These are phyloP conservation scores for Sinocyclocheilus grahami DNA, from an alignment of 2,113 vertebrate species.

Conservation along the genomic window DNA sequence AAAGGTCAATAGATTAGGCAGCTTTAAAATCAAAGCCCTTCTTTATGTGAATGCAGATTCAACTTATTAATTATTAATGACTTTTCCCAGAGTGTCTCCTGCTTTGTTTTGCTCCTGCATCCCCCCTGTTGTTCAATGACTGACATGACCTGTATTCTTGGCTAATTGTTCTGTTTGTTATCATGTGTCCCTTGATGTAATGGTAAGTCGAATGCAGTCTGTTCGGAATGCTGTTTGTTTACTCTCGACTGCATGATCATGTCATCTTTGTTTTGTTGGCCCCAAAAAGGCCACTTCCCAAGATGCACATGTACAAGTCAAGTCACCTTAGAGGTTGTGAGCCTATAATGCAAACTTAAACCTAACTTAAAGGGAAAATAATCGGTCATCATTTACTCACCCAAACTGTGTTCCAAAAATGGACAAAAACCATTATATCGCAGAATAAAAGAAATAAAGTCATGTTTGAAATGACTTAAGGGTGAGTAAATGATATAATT, in stretches of 20 bases:
- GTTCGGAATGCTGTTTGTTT: conserved; percentile 42
- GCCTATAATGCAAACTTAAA: not conserved
- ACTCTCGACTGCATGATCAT: conserved; percentile 23
- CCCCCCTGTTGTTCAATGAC: conserved; percentile 22
- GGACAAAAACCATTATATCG: not conserved
- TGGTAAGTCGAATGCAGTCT: conserved; percentile 56
- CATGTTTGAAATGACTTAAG: not conserved
- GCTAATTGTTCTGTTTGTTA: conserved; percentile 46
- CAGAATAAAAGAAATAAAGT: not conserved
- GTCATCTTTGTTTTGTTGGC: not conserved
- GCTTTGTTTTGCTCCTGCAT: conserved; percentile 33
- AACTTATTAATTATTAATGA: conserved; percentile 32
- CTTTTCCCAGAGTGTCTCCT: conserved; percentile 10
- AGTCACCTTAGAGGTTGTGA: conserved; percentile 1
- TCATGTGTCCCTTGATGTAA: conserved; percentile 38
- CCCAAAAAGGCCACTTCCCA: not conserved
- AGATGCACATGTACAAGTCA: not conserved
- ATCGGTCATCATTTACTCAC: not conserved
- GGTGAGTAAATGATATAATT: not conserved
- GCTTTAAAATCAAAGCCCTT: conserved; percentile 32
- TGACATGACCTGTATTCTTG: conserved; percentile 8
- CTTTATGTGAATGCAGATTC: conserved; percentile 5
- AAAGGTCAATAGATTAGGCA: conserved; percentile 35
- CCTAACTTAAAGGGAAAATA: not conserved
- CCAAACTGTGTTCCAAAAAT: not conserved